A percentile compares a stretch with the other conserved stretches of the same genome.
Evolutionary conservation across 2,888 invertebrate species (phyloP).

Genomic region (Cotesia congregata): DNA sequence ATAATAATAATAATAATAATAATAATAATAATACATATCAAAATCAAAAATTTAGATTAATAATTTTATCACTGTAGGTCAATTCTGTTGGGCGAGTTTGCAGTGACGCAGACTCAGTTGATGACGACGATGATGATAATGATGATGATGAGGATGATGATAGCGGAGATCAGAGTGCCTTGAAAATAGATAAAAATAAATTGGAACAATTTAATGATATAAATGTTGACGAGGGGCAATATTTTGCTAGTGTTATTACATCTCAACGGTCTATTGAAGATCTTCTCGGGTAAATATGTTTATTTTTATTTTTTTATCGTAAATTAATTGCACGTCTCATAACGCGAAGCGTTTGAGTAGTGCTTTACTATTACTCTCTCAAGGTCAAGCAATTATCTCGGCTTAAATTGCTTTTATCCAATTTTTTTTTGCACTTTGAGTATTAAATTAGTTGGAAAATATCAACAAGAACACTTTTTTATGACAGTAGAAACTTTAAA

Average conservation of each 20-base stretch:
- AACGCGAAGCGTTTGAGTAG: too few species aligned
- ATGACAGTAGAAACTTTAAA: too few species aligned
- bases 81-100: conserved; percentile 56
- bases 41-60: conserved; percentile 18
- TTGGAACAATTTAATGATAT: conserved; percentile 18
- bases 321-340: not conserved
- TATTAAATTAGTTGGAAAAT: too few species aligned
- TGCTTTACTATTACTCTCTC: too few species aligned
- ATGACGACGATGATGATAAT: conserved; percentile 53
- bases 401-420: too few species aligned
- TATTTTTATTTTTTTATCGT: not conserved
- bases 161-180: conserved; percentile 13
- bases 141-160: conserved; percentile 46
- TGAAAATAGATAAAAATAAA: conserved; percentile 12
- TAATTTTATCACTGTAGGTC: conserved; percentile 37
- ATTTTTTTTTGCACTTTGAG: too few species aligned
- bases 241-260: conserved; percentile 62
- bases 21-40: not conserved
- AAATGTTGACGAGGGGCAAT: conserved; percentile 56
- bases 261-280: conserved; percentile 63
- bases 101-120: conserved; percentile 63
- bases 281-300: conserved; percentile 50
- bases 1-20: not conserved
- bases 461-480: too few species aligned
- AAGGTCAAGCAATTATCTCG: too few species aligned